phyloP scores from a whole-genome alignment of 2,888 invertebrate genomes.

The Falcaria lacertinaria region DNA sequence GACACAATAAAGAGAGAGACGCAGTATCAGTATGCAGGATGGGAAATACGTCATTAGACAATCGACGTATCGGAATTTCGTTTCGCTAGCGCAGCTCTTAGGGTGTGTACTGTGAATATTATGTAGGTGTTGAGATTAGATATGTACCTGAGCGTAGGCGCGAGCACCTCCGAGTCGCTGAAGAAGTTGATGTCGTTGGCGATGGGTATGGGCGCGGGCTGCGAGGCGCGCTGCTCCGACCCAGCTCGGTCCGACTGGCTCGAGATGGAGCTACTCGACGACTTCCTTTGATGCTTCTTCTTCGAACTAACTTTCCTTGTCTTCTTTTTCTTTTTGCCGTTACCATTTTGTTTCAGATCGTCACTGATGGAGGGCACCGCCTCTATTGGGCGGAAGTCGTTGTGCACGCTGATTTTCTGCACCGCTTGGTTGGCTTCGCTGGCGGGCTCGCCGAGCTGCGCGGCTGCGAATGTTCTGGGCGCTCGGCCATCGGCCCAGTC shows the following conservation, averaged over 20 bases:
- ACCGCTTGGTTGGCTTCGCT: conserved; percentile 76
- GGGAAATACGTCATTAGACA: too few species aligned
- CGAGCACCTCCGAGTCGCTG: conserved; percentile 94
- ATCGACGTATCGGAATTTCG: too few species aligned
- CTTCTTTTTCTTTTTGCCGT: conserved; percentile 86
- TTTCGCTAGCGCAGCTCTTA: too few species aligned
- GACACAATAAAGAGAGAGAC: too few species aligned
- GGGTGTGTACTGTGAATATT: neutral
- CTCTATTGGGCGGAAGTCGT: conserved; percentile 82
- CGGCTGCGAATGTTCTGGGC: conserved; percentile 78
- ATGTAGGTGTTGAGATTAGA: neutral
- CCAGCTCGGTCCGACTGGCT: conserved; percentile 76
- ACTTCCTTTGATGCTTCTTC: conserved; percentile 89
- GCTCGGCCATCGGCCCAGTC: conserved; percentile 73
- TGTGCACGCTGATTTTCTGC: conserved; percentile 81
- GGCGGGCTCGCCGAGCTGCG: conserved; percentile 67
- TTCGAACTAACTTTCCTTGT: conserved; percentile 89
- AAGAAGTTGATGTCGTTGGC: conserved; percentile 84
- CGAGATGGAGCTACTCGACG: conserved; percentile 77
- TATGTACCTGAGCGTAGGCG: conserved; percentile 78
- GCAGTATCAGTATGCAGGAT: neutral
- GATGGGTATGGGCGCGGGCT: conserved; percentile 54
- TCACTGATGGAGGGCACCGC: conserved; percentile 54
- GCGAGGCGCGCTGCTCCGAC: conserved; percentile 59
- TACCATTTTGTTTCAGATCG: conserved; percentile 76